Evolutionary conservation across 2,888 invertebrate species (phyloP), one percentile per base, ranked within the genome.

Genomic region (Luffia ferchaultella): DNA sequence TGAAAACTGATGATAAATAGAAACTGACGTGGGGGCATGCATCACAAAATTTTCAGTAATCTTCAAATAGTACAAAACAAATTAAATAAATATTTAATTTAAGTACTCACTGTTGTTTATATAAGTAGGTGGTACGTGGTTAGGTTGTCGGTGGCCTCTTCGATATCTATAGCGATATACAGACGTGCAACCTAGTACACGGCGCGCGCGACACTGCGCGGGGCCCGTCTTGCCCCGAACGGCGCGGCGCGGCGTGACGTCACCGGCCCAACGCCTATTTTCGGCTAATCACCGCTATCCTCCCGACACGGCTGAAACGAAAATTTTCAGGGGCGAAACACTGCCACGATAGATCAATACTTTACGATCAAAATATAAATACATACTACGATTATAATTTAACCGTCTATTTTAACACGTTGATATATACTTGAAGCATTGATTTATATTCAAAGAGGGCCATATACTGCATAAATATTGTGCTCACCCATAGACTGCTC

Each of bases 171-270:
- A 9, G 41, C 17, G 47, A 43, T 20, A 15, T 42, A 45, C 50
- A 47, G 49, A 46, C 58, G 82, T 83, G 80, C 79, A 78, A 67
- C 72, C 75, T 67, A 76, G 67, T 67, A 65, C 82, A 75, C 79
- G 77, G 82, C 82, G 82, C 82, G 79, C 82, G 78, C 82, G 79
- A 73, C 79, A 80, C 82, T 83, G 82, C 75, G 77, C 80, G 79
- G 82, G 82, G 82, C 80, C 83, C 82, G 80, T 79, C 80, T 76
- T 83, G 80, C 79, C 82, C 83, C 82, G 80, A 78, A 78, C 68
- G 71, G 60, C 68, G 73, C 52, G 44, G 74, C 78, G 73, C 76
- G 75, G 75, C 70, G 64, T 82, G 78, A 82, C 82, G 82, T 82
- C 82, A 82, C 73, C 80, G 79, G 78, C 79, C 80, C 82, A 79